Percentiles rank a stretch among this genome's conserved stretches.
These are phyloP conservation scores for Zaprionus obscuricornis DNA, from an alignment of 2,888 invertebrate species.

Conservation along the genomic window DNA sequence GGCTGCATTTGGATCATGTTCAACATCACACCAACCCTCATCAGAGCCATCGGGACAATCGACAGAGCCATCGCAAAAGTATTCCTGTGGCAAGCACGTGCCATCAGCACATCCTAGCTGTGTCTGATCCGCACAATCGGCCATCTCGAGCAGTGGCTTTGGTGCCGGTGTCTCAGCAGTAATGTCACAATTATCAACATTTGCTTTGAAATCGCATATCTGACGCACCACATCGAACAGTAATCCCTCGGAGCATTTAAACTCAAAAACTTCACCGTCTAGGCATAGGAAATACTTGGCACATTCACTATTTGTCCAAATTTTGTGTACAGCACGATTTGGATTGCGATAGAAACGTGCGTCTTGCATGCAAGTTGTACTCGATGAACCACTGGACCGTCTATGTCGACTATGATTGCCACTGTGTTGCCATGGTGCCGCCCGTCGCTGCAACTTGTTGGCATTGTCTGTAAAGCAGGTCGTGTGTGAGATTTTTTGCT, in stretches of 20 bases:
- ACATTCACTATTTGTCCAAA: constrained; percentile 90
- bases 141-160: constrained; percentile 88
- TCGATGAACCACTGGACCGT: constrained; percentile 78
- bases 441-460: constrained; percentile 10
- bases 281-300: constrained; percentile 92
- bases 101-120: constrained; percentile 90
- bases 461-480: constrained; percentile 66
- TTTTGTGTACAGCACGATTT: constrained; percentile 86
- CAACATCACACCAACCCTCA: constrained; percentile 91
- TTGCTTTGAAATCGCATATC: constrained; percentile 90
- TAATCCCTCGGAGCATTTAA: constrained; percentile 90
- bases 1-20: constrained; percentile 96
- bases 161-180: constrained; percentile 87
- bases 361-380: constrained; percentile 88
- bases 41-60: constrained; percentile 93
- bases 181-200: constrained; percentile 92
- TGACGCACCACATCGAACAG: constrained; percentile 92
- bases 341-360: constrained; percentile 92
- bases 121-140: constrained; percentile 87
- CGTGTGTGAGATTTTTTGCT: constrained; percentile 56
- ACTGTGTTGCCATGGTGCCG: too few relatives aligned
- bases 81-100: constrained; percentile 89
- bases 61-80: constrained; percentile 92
- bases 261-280: constrained; percentile 92
- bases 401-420: constrained; percentile 56